Base-by-base conservation (phyloP, 53 echinoderm and acorn worm genomes). In the Holothuria scabra region DNA sequence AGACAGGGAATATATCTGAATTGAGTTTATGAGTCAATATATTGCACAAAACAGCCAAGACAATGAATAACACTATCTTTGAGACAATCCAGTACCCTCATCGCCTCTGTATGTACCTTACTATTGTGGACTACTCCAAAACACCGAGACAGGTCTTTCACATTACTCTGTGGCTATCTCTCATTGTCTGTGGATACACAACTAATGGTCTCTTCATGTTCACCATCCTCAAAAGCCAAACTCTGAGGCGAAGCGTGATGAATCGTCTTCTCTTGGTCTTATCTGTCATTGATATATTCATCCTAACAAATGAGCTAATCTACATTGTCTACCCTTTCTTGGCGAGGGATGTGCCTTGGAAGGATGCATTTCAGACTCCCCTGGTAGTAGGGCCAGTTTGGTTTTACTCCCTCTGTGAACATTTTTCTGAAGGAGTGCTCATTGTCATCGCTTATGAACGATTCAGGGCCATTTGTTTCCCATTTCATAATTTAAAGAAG, bases 11-110 rank as follows among this genome's bases (percentile, higher is more conserved):
- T 13, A 8, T 12, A 48, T 48, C 12, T 48, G 14, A 13, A 48
- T 48, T 48, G 12, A 52, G 16, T 14, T 52, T 16, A 16, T 52
- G 0, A 52, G 52, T 16, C 16, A 18, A 52, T 16, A 52, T 1
- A 52, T 18, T 52, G 11, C 0, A 16, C 2, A 18, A 52, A 0
- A 14, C 14, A 8, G 18, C 16, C 52, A 52, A 52, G 52, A 55
- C 13, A 25, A 78, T 78, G 78, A 78, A 78, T 30, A 57, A 57
- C 58, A 78, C 78, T 34, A 78, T 78, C 56, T 78, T 78, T 58
- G 78, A 56, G 29, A 78, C 78, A 4, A 78, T 78, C 56, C 78
- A 78, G 78, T 78, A 78, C 78, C 78, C 78, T 26, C 78, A 78
- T 28, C 56, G 78, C 18, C 58, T 78, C 0, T 78, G 78, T 20